Conservation (phyloP, 2,113 vertebrate genomes). For the Eulemur rufifrons region DNA sequence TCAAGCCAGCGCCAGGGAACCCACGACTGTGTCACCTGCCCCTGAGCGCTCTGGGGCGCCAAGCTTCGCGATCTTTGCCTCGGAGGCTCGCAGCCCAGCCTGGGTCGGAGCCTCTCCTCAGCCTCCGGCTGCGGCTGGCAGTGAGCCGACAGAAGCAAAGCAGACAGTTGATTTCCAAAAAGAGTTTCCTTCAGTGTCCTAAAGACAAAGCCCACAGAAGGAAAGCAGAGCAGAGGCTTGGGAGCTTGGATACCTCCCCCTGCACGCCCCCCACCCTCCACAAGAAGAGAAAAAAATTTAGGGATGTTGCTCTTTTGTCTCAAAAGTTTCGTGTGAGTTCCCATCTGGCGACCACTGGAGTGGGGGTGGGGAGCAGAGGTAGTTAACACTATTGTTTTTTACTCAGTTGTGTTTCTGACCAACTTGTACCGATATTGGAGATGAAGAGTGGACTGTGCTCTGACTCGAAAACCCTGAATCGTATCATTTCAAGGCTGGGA, state of each 20-base stretch:
- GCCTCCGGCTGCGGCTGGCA: background rate
- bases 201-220: background rate
- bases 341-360: rapidly evolving
- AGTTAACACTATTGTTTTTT: background rate
- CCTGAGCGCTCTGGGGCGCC: background rate
- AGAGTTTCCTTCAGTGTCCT: background rate
- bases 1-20: background rate
- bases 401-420: background rate
- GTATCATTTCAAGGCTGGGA: background rate
- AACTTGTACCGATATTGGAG: background rate
- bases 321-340: background rate
- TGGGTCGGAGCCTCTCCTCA: background rate
- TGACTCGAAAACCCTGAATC: background rate
- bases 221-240: background rate
- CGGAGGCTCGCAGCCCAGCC: background rate
- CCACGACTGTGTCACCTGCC: slow-evolving; percentile 73
- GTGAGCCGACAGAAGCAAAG: background rate
- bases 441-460: background rate
- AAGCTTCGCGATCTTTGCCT: background rate
- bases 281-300: background rate
- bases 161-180: background rate
- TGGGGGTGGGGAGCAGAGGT: background rate
- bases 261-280: rapidly evolving
- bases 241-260: background rate
- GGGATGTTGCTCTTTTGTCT: background rate